phyloP scores from a whole-genome alignment of 2,113 vertebrate genomes.

The Lates calcarifer region DNA sequence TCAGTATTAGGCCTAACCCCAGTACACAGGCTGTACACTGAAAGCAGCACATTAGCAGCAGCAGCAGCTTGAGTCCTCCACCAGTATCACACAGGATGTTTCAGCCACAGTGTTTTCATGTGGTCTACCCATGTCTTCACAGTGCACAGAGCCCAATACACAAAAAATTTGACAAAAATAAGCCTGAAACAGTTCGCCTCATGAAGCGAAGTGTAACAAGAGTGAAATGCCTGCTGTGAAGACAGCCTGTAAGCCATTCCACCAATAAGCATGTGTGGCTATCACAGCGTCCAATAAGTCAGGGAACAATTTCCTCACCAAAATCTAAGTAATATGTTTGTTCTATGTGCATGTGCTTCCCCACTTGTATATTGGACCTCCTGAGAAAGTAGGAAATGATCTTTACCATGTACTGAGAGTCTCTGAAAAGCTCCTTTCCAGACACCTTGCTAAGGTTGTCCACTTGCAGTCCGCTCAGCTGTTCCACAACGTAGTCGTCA shows the following conservation, averaged over 20 bases:
- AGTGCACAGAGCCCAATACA: no score
- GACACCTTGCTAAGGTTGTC: slow-evolving; percentile 73
- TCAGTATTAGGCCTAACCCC: not conserved
- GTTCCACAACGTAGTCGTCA: slow-evolving; percentile 75
- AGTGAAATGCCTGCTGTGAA: not conserved
- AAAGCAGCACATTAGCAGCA: not conserved
- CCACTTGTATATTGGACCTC: not conserved
- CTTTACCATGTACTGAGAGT: slow-evolving; percentile 78
- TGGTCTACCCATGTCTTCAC: not conserved
- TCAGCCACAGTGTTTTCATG: not conserved
- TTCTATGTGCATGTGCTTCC: not conserved
- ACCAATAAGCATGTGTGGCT: not conserved
- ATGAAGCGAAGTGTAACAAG: not conserved
- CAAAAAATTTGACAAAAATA: no score
- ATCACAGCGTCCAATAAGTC: not conserved
- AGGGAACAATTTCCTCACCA: not conserved
- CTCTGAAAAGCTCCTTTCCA: slow-evolving; percentile 81
- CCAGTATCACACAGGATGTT: slow-evolving; percentile 4
- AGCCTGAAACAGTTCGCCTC: no score
- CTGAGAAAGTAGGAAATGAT: slow-evolving; percentile 3
- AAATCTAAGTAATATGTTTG: not conserved
- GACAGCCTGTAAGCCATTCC: not conserved
- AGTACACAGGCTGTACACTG: not conserved
- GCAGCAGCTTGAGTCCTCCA: not conserved
- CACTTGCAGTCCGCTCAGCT: slow-evolving; percentile 68